These are phyloP conservation scores for Mixornis gularis DNA, from an alignment of 2,113 vertebrate species.

Conservation along the genomic window DNA sequence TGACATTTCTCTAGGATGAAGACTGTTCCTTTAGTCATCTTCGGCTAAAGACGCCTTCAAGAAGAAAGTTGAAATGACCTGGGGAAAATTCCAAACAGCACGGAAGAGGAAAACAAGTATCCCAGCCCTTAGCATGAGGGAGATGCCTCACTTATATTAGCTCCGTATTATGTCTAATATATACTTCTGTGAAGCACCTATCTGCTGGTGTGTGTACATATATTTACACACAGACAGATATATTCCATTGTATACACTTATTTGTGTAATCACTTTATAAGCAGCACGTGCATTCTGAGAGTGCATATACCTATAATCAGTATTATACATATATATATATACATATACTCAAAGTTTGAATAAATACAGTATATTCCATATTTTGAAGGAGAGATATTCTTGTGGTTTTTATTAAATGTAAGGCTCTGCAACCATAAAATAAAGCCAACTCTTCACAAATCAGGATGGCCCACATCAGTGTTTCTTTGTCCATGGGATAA, in stretches of 20 bases:
- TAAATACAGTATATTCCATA: conserved; percentile 47
- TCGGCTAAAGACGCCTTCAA: conserved; percentile 61
- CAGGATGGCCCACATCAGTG: conserved; percentile 35
- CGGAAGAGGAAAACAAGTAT: conserved; percentile 59
- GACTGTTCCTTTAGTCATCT: conserved; percentile 63
- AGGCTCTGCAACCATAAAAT: conserved; percentile 52
- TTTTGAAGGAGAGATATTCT: conserved; percentile 43
- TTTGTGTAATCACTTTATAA: conserved; percentile 49
- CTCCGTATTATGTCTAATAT: conserved; percentile 26
- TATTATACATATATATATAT: conserved; percentile 18
- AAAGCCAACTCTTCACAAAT: conserved; percentile 46
- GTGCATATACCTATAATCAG: conserved; percentile 21
- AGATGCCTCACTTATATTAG: conserved; percentile 30
- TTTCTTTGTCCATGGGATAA: conserved; percentile 37
- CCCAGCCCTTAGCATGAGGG: conserved; percentile 60
- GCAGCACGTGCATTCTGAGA: conserved; percentile 16
- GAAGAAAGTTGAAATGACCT: conserved; percentile 66
- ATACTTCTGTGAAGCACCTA: conserved; percentile 57
- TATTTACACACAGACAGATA: not conserved
- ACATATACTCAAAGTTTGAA: conserved; percentile 38
- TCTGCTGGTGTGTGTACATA: conserved; percentile 1
- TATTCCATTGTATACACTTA: conserved; percentile 49
- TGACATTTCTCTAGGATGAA: conserved; percentile 65
- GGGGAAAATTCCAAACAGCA: conserved; percentile 68
- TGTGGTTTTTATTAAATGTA: conserved; percentile 60